Evolutionary conservation across 2,797 vertebrate genomes (phyloP), one percentile per base, ranked within the genome.

Genomic region (Rhinoraja longicauda): DNA sequence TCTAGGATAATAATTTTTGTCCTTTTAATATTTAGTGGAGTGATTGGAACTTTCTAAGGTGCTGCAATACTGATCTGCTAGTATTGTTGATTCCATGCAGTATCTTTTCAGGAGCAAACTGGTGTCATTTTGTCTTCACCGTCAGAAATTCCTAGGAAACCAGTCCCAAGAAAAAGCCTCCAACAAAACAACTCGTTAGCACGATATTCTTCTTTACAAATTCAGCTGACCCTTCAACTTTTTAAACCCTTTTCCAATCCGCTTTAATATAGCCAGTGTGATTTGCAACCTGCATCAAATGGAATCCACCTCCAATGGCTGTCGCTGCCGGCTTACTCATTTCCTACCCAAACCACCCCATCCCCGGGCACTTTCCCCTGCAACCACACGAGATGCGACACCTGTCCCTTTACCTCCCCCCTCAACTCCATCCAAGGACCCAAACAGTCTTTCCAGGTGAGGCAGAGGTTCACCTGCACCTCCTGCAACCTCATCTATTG

Each of bases 201-300:
- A 99, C 97, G 8, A 99, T 98, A 95, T 99, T 99, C 94, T 98
- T 98, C 95, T 99, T 98, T 95, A 98, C 96, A 95, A 99, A 99
- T 94, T 97, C 97, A 96, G 97, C 97, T 93, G 98, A 97, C 99
- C 57, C 88, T 32, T 82, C 26, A 76, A 73, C 99, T 95, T 99
- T 99, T 96, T 99, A 98, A 93, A 99, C 98, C 96, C 98, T 97
- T 94, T 98, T 99, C 99, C 98, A 99, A 95, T 99, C 98, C 75
- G 99, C 97, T 94, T 99, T 97, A 94, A 99, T 98, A 93, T 99
- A 99, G 64, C 98, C 99, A 93, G 97, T 98, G 93, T 99, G 98
- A 96, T 98, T 99, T 77, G 99, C 98, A 93, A 98, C 97, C 98
- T 99, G 95, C n/a, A n/a, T n/a, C n/a, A n/a, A n/a, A n/a, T n/a